Percentiles rank a stretch among this genome's conserved stretches.
These are phyloP conservation scores for Neoniphon sammara DNA, from an alignment of 2,797 vertebrate genomes.

Conservation along the genomic window DNA sequence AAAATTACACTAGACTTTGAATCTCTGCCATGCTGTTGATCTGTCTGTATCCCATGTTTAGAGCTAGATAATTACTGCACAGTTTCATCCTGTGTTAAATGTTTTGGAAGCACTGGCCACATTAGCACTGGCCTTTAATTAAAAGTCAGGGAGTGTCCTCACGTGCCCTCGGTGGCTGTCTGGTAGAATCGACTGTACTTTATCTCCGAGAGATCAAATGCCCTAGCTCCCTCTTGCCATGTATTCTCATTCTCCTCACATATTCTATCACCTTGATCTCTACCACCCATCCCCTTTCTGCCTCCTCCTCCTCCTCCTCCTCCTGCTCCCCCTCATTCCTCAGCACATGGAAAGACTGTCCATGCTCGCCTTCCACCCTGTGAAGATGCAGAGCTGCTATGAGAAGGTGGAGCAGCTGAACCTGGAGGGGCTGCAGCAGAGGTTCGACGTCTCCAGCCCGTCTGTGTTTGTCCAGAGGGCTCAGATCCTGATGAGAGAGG, in stretches of 20 bases:
- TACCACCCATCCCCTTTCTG: not conserved
- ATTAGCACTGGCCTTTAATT: not conserved
- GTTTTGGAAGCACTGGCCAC: not conserved
- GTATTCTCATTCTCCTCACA: too few relatives aligned
- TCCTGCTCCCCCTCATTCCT: not conserved
- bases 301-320: not conserved
- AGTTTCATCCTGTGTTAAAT: not conserved
- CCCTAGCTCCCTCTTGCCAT: not conserved
- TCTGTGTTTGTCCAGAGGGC: conserved; percentile 93
- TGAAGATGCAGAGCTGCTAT: conserved; percentile 98
- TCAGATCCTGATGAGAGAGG: conserved; percentile 98
- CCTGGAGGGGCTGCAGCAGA: conserved; percentile 94
- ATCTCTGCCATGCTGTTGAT: too few relatives aligned
- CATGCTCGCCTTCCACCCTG: conserved; percentile 94
- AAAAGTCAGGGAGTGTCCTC: not conserved
- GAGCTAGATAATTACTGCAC: not conserved
- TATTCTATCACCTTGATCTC: not conserved
- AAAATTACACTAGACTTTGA: too few relatives aligned
- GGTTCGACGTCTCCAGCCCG: conserved; percentile 91
- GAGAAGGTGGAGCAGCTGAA: conserved; percentile 93
- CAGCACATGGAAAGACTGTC: conserved; percentile 96
- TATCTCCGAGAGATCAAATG: not conserved
- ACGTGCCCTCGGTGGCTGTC: not conserved
- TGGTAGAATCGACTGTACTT: not conserved
- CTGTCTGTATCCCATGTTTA: not conserved